Evolutionary conservation across 2,888 invertebrate genomes (phyloP).

Genomic region (Neoaliturus tenellus): DNA sequence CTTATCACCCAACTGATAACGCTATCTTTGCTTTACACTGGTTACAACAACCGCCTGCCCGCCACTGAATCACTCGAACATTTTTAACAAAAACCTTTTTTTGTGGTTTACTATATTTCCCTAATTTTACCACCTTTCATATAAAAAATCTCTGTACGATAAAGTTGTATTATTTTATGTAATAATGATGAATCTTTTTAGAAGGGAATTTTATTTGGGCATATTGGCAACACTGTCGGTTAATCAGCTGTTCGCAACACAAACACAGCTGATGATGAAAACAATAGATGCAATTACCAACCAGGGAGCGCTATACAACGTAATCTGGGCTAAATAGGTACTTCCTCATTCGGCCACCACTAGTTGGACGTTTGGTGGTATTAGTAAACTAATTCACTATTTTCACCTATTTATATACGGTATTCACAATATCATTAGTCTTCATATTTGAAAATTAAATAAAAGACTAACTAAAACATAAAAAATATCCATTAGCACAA

Average conservation of each 20-base stretch:
- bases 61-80: too few relatives aligned
- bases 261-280: slow-evolving; percentile 6
- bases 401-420: too few relatives aligned
- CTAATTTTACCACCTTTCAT: too few relatives aligned
- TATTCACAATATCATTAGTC: too few relatives aligned
- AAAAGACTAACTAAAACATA: too few relatives aligned
- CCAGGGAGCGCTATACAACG: not conserved
- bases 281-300: slow-evolving; percentile 25
- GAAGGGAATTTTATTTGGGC: not conserved
- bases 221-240: not conserved
- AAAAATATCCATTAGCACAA: too few relatives aligned
- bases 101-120: too few relatives aligned
- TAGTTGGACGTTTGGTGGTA: not conserved
- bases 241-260: slow-evolving; percentile 25
- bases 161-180: too few relatives aligned
- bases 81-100: too few relatives aligned
- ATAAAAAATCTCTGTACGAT: too few relatives aligned
- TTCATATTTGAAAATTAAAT: too few relatives aligned
- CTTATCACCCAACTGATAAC: slow-evolving; percentile 6
- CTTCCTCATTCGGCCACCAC: not conserved
- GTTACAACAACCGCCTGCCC: not conserved
- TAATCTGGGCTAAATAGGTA: not conserved
- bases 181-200: too few relatives aligned
- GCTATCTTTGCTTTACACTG: not conserved
- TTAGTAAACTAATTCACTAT: not conserved